Percentiles rank a stretch among this genome's conserved stretches.
Conservation (phyloP, 2,113 vertebrate species). For the Danio rerio region GRCz12tu NC_133198.1:24660501-24661000, state of each 20-base stretch:
- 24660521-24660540: background rate
- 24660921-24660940: background rate
- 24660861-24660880: slow-evolving; percentile 82
- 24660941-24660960: background rate
- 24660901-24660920: slow-evolving; percentile 82
- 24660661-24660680: background rate
- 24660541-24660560: background rate
- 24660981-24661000: too few species aligned
- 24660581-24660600: background rate
- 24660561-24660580: slow-evolving; percentile 9
- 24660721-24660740: background rate
- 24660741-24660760: background rate
- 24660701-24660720: background rate
- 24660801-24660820: slow-evolving; percentile 27
- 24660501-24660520: background rate
- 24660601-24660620: slow-evolving; percentile 11
- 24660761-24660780: background rate
- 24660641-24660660: background rate
- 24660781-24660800: background rate
- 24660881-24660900: slow-evolving; percentile 86
- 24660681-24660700: background rate
- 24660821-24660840: slow-evolving; percentile 23
- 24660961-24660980: too few species aligned
- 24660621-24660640: background rate
- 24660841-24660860: slow-evolving; percentile 78